Conservation (phyloP, 2,888 invertebrate species). For the Agrotis puta region DNA sequence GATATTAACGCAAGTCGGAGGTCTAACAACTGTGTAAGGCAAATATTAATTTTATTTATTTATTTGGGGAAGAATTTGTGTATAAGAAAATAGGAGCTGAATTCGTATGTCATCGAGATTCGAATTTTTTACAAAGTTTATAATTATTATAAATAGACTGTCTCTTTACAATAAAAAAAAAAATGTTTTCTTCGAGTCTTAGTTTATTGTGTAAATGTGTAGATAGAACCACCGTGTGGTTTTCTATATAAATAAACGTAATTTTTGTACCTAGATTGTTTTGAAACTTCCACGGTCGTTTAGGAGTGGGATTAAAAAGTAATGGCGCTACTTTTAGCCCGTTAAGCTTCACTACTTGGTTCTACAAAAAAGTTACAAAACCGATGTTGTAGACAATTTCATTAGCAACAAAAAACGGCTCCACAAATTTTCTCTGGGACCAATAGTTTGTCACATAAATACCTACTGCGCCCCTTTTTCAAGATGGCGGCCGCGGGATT, state of each 20-base stretch:
- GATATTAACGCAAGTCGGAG: not conserved
- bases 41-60: not conserved
- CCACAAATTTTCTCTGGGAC: no score
- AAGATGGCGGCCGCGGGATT: no score
- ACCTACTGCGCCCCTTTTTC: no score
- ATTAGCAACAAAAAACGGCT: no score
- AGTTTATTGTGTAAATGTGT: conserved; percentile 54
- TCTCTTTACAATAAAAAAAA: conserved; percentile 54
- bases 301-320: conserved; percentile 26
- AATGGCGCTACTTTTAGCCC: conserved; percentile 24
- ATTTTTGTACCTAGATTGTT: conserved; percentile 60
- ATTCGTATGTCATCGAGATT: conserved; percentile 56
- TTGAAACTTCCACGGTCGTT: conserved; percentile 28
- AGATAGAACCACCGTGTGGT: conserved; percentile 60
- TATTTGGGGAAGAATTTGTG: not conserved
- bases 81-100: conserved; percentile 43
- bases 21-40: not conserved
- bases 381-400: no score
- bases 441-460: no score
- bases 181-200: conserved; percentile 60
- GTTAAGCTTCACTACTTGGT: no score
- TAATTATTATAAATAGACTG: conserved; percentile 59
- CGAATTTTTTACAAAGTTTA: conserved; percentile 54
- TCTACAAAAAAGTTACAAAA: no score
- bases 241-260: conserved; percentile 55